A percentile compares a stretch with the other conserved stretches of the same genome.
Conservation (phyloP, 2,888 invertebrate species). For the Athrips mouffetella region DNA sequence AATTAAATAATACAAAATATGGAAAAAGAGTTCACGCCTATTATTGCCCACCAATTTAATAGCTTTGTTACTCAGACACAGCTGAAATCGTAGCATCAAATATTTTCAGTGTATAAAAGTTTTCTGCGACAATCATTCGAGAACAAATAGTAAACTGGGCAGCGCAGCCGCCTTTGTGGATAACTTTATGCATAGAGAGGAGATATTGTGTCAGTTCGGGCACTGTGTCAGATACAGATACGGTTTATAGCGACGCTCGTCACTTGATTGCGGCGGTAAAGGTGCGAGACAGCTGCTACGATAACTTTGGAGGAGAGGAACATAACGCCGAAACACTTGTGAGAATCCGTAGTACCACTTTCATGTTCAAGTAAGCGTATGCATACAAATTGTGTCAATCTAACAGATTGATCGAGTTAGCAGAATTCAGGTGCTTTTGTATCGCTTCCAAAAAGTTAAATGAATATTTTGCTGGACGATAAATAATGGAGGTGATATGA, state of each 20-base stretch:
- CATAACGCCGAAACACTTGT: background rate
- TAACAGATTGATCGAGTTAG: too few species aligned
- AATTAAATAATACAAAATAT: too few species aligned
- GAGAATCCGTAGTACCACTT: constrained; percentile 1
- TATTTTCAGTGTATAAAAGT: too few species aligned
- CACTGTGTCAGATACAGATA: constrained; percentile 25
- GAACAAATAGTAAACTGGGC: constrained; percentile 24
- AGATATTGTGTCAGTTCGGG: constrained; percentile 40
- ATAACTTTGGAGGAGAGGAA: constrained; percentile 1
- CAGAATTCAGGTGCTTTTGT: too few species aligned
- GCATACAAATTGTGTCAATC: background rate
- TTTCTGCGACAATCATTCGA: constrained; percentile 14
- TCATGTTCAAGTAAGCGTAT: background rate
- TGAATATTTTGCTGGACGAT: too few species aligned
- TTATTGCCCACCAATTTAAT: too few species aligned
- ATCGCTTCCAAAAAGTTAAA: too few species aligned
- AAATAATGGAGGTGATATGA: too few species aligned
- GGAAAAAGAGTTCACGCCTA: too few species aligned
- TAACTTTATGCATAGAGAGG: constrained; percentile 41
- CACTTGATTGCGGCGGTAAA: constrained; percentile 13
- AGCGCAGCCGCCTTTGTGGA: constrained; percentile 32
- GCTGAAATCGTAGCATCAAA: too few species aligned
- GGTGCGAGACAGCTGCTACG: constrained; percentile 9
- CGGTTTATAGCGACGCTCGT: constrained; percentile 12
- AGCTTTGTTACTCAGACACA: too few species aligned